Evolutionary conservation across 2,888 invertebrate genomes (phyloP), one percentile per base, ranked within the genome.

Genomic region (Crocallis elinguaria): DNA sequence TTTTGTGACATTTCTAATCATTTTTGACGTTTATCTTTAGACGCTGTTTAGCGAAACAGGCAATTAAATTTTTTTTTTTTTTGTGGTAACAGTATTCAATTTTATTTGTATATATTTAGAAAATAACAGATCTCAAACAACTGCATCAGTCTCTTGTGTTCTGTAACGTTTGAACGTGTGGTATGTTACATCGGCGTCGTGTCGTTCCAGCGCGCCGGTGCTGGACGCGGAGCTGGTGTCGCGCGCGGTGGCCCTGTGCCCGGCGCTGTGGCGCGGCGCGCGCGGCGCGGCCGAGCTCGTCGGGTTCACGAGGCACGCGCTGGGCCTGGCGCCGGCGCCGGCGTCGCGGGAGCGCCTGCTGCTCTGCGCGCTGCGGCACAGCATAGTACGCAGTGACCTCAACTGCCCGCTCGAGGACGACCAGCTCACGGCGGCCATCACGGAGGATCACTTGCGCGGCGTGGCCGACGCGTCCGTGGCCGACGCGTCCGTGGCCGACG

Each of bases 381-480:
- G 75, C 46, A 72, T 75, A 37, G 70, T 84, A 2, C 61, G 58
- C 30, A 66, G 69, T 0, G 62, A 65, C 11, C 66, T 88, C 2
- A 77, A 67, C 68, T 84, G 86, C 19, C 77, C 80, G 0, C 67
- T 79, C 51, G 75, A 66, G 5, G 76, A 77, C 39, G 73, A 73
- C 53, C 66, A 72, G 37, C 68, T 71, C 19, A 65, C 74, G 0
- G 57, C 59, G 16, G 30, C 39, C 0, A 60, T 82, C 0, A 57
- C 70, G 0, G 36, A 50, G 0, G 65, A 73, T 7, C 3, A 12
- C 11, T n/a, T n/a, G 9, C 9, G 8, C 9, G 2, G 8, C n/a
- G n/a, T n/a, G n/a, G n/a, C n/a, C n/a, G n/a, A n/a, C n/a, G 25
- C 25, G 1, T 3, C 25, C 0, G 7, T 7, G 1, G 9, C 1